phyloP scores from a whole-genome alignment of 2,888 invertebrate species.

The Drosophila cognata region DNA sequence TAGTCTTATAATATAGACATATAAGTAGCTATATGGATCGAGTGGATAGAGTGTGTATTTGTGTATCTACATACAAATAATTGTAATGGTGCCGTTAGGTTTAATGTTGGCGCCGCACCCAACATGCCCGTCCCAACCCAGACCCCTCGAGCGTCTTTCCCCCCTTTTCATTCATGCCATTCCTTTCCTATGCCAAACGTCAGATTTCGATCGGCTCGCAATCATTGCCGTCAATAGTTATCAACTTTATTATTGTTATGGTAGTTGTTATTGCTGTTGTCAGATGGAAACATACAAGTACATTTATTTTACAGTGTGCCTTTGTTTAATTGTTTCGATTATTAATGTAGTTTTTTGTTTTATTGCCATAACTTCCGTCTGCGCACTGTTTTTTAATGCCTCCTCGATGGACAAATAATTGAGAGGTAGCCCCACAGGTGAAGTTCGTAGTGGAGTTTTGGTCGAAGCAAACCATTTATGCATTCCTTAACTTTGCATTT shows the following conservation, averaged over 20 bases:
- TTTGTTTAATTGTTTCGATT: constrained; percentile 75
- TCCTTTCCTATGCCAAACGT: constrained; percentile 39
- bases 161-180: constrained; percentile 21
- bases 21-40: constrained; percentile 22
- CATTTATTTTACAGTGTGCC: constrained; percentile 38
- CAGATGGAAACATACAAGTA: constrained; percentile 26
- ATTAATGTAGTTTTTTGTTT: constrained; percentile 50
- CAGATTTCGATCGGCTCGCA: constrained; percentile 61
- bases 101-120: constrained; percentile 76
- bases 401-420: constrained; percentile 11
- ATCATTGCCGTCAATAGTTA: constrained; percentile 59
- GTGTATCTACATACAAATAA: constrained; percentile 20
- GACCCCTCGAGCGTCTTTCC: constrained; percentile 4
- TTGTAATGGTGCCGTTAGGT: constrained; percentile 74
- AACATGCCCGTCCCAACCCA: constrained; percentile 48
- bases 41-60: constrained; percentile 10
- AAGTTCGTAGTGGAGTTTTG: not conserved
- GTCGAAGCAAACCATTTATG: not conserved
- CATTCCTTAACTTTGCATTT: not conserved
- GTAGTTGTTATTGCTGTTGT: constrained; percentile 22
- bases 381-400: not conserved
- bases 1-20: constrained; percentile 26
- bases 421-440: not conserved
- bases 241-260: constrained; percentile 48
- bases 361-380: constrained; percentile 51